These are phyloP conservation scores for Listronotus bonariensis DNA, from an alignment of 1,140 invertebrate genomes.

Conservation along the genomic window DNA sequence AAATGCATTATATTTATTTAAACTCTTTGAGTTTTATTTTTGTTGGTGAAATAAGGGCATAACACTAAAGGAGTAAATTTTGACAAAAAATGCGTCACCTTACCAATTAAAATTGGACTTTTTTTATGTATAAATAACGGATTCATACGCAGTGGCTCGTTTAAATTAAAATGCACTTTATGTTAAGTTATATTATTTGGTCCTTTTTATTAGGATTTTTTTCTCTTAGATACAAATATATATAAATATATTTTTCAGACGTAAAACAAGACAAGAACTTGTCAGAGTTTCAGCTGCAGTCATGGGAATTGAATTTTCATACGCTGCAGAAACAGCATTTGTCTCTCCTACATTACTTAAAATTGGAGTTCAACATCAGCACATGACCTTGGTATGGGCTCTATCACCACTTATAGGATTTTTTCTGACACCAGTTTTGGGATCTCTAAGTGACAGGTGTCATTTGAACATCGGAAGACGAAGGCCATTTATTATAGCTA, in stretches of 20 bases:
- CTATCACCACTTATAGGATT: conserved; percentile 90
- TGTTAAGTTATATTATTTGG: too few species aligned
- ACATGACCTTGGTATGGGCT: conserved; percentile 96
- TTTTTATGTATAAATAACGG: too few species aligned
- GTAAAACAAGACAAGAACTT: conserved; percentile 81
- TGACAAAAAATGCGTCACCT: too few species aligned
- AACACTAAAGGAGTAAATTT: too few species aligned
- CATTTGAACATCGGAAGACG: conserved; percentile 77
- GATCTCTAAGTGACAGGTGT: conserved; percentile 90
- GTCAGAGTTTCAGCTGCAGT: conserved; percentile 90
- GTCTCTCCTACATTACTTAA: conserved; percentile 93
- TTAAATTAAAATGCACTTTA: neutral
- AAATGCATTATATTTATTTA: too few species aligned
- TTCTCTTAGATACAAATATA: too few species aligned
- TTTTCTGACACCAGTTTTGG: conserved; percentile 89
- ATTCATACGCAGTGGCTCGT: too few species aligned
- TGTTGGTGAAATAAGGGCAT: too few species aligned
- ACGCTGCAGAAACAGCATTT: conserved; percentile 95
- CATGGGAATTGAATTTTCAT: conserved; percentile 97
- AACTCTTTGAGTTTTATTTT: too few species aligned
- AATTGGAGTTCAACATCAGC: conserved; percentile 86
- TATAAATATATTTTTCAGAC: too few species aligned
- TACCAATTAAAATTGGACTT: too few species aligned
- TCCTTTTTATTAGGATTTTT: too few species aligned
- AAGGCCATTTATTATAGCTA: conserved; percentile 87